Conservation (phyloP, 2,113 vertebrate species). For the Callionymus lyra region DNA sequence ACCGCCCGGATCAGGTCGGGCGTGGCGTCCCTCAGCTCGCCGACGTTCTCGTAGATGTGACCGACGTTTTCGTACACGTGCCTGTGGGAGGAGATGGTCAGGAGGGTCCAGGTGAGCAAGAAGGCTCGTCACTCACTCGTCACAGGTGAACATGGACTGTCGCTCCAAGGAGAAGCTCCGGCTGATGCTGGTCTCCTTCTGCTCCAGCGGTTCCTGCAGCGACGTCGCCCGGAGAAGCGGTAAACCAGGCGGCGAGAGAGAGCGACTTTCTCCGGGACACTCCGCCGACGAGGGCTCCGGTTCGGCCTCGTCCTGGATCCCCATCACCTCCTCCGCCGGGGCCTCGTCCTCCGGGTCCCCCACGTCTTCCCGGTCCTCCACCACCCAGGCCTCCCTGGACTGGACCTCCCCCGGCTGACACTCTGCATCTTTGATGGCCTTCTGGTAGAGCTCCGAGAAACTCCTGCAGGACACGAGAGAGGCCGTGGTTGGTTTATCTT, state of each 20-base stretch:
- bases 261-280: constrained; percentile 12
- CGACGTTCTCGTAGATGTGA: constrained; percentile 65
- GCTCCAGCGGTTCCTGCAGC: constrained; percentile 64
- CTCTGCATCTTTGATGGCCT: constrained; percentile 79
- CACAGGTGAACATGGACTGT: constrained; percentile 31
- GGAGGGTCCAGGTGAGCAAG: neutral
- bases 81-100: constrained; percentile 30
- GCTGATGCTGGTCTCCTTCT: constrained; percentile 36
- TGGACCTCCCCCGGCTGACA: constrained; percentile 63
- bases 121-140: constrained; percentile 38
- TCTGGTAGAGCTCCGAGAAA: constrained; percentile 82
- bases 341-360: constrained; percentile 21
- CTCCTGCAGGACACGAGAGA: constrained; percentile 61
- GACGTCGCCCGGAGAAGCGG: constrained; percentile 67
- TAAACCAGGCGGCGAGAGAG: constrained; percentile 43
- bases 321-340: constrained; percentile 18
- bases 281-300: constrained; percentile 18
- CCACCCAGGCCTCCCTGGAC: constrained; percentile 68
- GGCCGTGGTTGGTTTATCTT: neutral
- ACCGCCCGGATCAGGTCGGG: constrained; percentile 79
- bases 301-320: too few relatives aligned
- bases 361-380: constrained; percentile 59
- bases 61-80: constrained; percentile 59
- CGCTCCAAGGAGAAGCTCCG: constrained; percentile 67
- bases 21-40: constrained; percentile 63